Evolutionary conservation across 64 coral and sea anemone genomes (phyloP), one percentile per base, ranked within the genome.

Genomic region (Stichodactyla helianthus): DNA sequence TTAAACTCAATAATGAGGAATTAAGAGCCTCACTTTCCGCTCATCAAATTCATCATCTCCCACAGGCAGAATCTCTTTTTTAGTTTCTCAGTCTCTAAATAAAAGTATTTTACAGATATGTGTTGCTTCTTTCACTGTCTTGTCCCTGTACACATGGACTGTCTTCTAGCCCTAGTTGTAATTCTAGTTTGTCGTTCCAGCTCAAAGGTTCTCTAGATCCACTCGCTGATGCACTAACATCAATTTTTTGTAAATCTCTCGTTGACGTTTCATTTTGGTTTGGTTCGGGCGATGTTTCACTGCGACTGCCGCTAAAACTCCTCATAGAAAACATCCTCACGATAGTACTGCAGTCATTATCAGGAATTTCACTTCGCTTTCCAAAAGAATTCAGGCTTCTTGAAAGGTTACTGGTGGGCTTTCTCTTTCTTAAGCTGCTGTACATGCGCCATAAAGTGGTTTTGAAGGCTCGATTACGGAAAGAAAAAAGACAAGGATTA

Each of bases 401-500:
- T 51, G 78, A 52, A 6, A n/a, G 50, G 2, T 14, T 18, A 81
- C 20, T 51, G 50, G 50, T 15, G 16, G 78, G 12, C 17, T 28
- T 51, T 18, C 52, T 81, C 53, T 9, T 81, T 20, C 52, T 81
- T 10, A 81, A 54, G 51, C 50, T 8, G 14, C 15, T 53, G 50
- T 52, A 81, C 13, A 81, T 81, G 4, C 78, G 15, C 19, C 50
- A 51, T 5, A 51, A 81, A 8, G 50, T 20, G 51, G 6, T 81
- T 20, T 81, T 81, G 78, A 81, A 53, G 15, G 78, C 78, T 52
- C 78, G 78, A 22, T 81, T 81, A 19, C 78, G 84, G 76, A 91
- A 86, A 2, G 90, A 85, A 51, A 91, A 91, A 4, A 91, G 77
- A 74, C 87, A 91, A 35, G 90, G 90, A 19, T 91, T 91, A 0